phyloP scores from a whole-genome alignment of 2,888 invertebrate species.

The Cheilosia grossa region DNA sequence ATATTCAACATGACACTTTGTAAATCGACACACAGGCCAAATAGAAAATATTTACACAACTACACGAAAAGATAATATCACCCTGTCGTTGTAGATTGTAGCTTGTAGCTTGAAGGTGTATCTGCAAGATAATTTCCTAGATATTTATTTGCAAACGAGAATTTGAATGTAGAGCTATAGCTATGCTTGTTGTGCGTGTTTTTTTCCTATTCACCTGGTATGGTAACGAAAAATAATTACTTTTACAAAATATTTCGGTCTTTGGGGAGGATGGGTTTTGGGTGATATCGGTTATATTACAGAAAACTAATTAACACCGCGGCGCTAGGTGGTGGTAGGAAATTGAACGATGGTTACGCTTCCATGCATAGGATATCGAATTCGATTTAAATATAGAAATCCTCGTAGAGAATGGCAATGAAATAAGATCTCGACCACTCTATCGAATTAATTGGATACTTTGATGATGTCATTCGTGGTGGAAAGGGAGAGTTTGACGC shows the following conservation, averaged over 20 bases:
- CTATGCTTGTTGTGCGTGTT: not conserved
- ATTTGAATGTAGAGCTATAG: too few relatives aligned
- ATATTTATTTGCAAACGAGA: not conserved
- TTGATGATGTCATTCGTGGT: conserved; percentile 19
- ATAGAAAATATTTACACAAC: conserved; percentile 50
- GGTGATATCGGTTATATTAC: conserved; percentile 8
- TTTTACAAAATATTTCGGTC: not conserved
- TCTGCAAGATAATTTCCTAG: not conserved
- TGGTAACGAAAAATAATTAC: not conserved
- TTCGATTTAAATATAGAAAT: conserved; percentile 4
- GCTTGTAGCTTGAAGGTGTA: not conserved
- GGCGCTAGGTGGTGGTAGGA: conserved; percentile 2
- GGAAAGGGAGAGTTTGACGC: too few relatives aligned
- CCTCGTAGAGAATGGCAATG: not conserved
- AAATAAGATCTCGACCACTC: conserved; percentile 1
- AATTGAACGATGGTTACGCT: not conserved
- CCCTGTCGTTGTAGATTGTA: not conserved
- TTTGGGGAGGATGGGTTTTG: not conserved
- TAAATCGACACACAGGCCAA: conserved; percentile 37
- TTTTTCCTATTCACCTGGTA: not conserved
- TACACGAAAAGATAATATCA: conserved; percentile 23
- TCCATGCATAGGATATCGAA: not conserved
- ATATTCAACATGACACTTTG: conserved; percentile 64
- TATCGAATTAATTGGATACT: not conserved
- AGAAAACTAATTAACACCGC: conserved; percentile 45